Evolutionary conservation across 2,888 invertebrate species (phyloP).

Genomic region (Hydroisotoma schaefferi): DNA sequence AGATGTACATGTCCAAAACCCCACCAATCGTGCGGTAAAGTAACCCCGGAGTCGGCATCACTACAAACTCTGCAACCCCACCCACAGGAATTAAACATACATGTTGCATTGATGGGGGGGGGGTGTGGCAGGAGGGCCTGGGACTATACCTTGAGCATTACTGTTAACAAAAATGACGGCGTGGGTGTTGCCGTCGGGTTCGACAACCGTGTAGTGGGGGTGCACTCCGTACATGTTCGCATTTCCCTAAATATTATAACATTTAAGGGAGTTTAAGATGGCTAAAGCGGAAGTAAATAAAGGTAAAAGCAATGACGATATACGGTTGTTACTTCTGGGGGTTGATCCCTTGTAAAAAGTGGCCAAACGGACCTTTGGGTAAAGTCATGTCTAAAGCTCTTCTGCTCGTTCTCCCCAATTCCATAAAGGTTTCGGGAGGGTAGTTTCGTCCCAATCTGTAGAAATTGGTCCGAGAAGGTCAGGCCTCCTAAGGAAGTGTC

Average conservation of each 20-base stretch:
- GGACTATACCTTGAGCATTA: slow-evolving; percentile 71
- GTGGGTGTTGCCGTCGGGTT: slow-evolving; percentile 66
- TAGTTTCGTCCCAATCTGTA: slow-evolving; percentile 53
- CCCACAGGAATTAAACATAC: not conserved
- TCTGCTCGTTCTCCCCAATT: slow-evolving; percentile 54
- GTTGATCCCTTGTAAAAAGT: slow-evolving; percentile 52
- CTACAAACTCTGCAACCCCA: slow-evolving; percentile 74
- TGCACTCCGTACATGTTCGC: slow-evolving; percentile 57
- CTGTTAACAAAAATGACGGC: slow-evolving; percentile 77
- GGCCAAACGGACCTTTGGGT: slow-evolving; percentile 50
- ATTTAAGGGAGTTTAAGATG: not conserved
- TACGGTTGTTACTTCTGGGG: slow-evolving; percentile 33
- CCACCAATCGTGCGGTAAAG: slow-evolving; percentile 80
- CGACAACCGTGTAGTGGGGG: slow-evolving; percentile 74
- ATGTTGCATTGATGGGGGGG: too few relatives aligned
- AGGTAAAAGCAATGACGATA: not conserved
- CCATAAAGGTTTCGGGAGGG: slow-evolving; percentile 54
- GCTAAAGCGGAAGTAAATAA: not conserved
- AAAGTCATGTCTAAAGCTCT: slow-evolving; percentile 51
- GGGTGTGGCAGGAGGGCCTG: not conserved
- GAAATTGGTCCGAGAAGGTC: slow-evolving; percentile 54
- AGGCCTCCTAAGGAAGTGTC: slow-evolving; percentile 52
- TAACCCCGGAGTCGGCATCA: slow-evolving; percentile 74
- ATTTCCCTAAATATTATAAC: slow-evolving; percentile 21
- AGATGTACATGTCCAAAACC: slow-evolving; percentile 71